phyloP scores from a whole-genome alignment of 2,888 invertebrate genomes.

The Lasioglossum vierecki region DNA sequence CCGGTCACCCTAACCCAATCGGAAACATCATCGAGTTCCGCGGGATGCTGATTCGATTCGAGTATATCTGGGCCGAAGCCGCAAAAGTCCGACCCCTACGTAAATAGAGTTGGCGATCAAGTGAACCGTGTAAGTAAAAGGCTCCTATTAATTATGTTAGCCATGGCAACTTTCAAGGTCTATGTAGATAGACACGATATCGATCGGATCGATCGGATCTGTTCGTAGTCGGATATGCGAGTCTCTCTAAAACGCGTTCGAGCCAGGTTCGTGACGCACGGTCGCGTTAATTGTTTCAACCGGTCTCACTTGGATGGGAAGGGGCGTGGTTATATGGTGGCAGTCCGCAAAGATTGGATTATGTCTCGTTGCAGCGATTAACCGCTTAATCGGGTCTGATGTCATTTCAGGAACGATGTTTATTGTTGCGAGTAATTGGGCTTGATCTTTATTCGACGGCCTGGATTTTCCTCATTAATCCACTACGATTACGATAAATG shows the following conservation, averaged over 20 bases:
- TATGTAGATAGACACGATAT: neutral
- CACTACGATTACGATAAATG: neutral
- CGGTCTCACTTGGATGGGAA: constrained; percentile 1
- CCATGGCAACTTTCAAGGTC: neutral
- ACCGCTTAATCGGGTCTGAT: constrained; percentile 41
- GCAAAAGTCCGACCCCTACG: neutral
- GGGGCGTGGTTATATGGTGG: constrained; percentile 34
- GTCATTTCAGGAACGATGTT: constrained; percentile 40
- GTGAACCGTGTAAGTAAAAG: neutral
- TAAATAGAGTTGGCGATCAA: neutral
- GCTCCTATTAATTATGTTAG: neutral
- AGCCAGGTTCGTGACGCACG: constrained; percentile 4
- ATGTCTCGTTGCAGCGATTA: constrained; percentile 43
- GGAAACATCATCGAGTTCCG: too few species aligned
- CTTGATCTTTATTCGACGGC: constrained; percentile 18
- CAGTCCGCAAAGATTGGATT: constrained; percentile 42
- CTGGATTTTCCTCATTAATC: constrained; percentile 31
- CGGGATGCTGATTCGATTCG: too few species aligned
- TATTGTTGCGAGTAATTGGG: constrained; percentile 34
- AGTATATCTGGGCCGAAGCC: neutral
- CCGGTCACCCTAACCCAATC: too few species aligned
- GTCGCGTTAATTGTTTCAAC: constrained; percentile 11
- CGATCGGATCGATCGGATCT: neutral
- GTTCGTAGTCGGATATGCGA: neutral
- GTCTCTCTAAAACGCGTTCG: constrained; percentile 5